Conservation (phyloP, 2,888 invertebrate species). For the Drosophila ochracea region DNA sequence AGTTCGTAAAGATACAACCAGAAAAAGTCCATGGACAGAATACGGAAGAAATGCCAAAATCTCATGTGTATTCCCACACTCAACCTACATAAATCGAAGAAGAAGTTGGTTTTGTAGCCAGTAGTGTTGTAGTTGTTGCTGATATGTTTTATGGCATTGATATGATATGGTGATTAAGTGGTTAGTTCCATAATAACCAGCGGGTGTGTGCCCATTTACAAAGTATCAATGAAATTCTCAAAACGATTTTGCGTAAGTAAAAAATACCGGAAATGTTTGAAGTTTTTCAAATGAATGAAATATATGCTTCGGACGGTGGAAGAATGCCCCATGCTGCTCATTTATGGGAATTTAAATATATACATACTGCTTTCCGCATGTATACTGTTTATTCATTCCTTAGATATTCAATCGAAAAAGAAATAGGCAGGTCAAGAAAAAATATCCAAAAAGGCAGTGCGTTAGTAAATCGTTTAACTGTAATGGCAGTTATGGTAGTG, state of each 20-base stretch:
- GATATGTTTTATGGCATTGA: slow-evolving; percentile 43
- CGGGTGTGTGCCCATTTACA: slow-evolving; percentile 30
- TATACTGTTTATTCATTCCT: background rate
- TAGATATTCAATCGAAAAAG: background rate
- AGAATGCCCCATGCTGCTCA: slow-evolving; percentile 15
- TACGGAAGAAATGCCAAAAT: slow-evolving; percentile 57
- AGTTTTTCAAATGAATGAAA: background rate
- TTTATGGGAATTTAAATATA: background rate
- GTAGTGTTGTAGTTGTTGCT: slow-evolving; percentile 3
- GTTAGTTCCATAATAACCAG: slow-evolving; percentile 54
- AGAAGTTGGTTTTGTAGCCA: background rate
- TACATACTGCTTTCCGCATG: background rate
- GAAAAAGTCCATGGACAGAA: slow-evolving; percentile 16
- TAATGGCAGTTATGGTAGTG: background rate
- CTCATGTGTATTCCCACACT: slow-evolving; percentile 27
- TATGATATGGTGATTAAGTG: slow-evolving; percentile 61
- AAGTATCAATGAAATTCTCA: slow-evolving; percentile 41
- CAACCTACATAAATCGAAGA: slow-evolving; percentile 13
- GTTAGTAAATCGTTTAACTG: background rate
- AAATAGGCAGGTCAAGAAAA: background rate
- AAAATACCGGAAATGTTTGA: slow-evolving; percentile 6
- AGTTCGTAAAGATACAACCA: slow-evolving; percentile 1
- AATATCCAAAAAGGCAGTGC: background rate
- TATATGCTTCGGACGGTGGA: background rate
- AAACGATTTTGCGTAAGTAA: slow-evolving; percentile 12